Evolutionary conservation across 2,797 vertebrate species (phyloP).

Genomic region (Anisognathus igniventris): DNA sequence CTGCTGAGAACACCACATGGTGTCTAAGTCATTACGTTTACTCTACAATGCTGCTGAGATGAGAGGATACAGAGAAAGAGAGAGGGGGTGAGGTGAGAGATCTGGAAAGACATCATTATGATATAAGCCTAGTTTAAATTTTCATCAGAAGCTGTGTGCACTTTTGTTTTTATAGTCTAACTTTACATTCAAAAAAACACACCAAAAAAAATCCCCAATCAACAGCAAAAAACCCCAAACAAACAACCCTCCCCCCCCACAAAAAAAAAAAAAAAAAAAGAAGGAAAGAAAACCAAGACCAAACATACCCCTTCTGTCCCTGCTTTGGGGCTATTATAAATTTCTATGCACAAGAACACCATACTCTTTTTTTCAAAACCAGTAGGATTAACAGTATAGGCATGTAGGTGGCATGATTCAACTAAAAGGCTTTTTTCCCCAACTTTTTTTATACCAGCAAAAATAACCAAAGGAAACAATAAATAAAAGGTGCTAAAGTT

Average conservation of each 20-base stretch:
- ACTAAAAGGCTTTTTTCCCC: constrained; percentile 80
- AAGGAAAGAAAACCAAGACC: not conserved
- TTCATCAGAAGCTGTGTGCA: constrained; percentile 92
- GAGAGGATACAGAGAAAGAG: constrained; percentile 46
- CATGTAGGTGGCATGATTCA: constrained; percentile 89
- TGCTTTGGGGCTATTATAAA: constrained; percentile 83
- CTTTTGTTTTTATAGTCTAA: constrained; percentile 90
- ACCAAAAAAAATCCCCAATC: not conserved
- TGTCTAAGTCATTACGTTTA: constrained; percentile 59
- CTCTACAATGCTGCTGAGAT: constrained; percentile 56
- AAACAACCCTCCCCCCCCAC: rapidly evolving
- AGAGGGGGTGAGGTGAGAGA: constrained; percentile 29
- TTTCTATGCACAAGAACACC: constrained; percentile 84
- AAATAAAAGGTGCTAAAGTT: constrained; percentile 94
- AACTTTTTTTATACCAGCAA: constrained; percentile 67
- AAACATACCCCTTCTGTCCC: constrained; percentile 73
- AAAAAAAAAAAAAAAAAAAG: rapidly evolving
- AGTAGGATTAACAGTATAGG: constrained; percentile 86
- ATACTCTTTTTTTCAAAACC: constrained; percentile 82
- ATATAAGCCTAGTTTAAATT: constrained; percentile 79
- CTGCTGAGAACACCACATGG: constrained; percentile 54
- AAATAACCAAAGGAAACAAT: constrained; percentile 77
- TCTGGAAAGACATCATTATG: constrained; percentile 66
- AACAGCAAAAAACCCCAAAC: not conserved
- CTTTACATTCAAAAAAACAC: constrained; percentile 82